phyloP scores from a whole-genome alignment of 2,797 vertebrate species.

The Falco novaeseelandiae region DNA sequence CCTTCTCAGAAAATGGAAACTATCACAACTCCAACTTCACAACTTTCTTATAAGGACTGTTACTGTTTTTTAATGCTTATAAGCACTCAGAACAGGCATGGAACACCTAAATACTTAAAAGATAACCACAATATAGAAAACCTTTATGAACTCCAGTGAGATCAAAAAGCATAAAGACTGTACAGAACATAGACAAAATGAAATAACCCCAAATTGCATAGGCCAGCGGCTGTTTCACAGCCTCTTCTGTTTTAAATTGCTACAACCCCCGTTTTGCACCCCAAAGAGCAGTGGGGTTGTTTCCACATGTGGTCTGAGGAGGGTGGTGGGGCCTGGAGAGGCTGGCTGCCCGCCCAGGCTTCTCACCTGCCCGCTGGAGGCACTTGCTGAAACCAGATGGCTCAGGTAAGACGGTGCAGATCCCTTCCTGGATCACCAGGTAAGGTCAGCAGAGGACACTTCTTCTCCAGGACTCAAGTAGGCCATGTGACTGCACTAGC shows the following conservation, averaged over 20 bases:
- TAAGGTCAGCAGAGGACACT: background rate
- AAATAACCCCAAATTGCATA: background rate
- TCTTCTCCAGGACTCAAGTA: background rate
- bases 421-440: background rate
- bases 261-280: background rate
- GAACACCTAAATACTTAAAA: slow-evolving; percentile 11
- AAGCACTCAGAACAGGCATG: background rate
- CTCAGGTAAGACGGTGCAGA: background rate
- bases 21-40: background rate
- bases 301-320: background rate
- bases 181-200: background rate
- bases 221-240: background rate
- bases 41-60: background rate
- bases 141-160: background rate
- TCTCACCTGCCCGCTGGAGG: background rate
- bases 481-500: background rate
- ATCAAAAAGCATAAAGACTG: background rate
- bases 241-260: background rate
- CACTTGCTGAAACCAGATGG: background rate
- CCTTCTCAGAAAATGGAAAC: background rate
- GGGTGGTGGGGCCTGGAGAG: background rate
- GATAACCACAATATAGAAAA: slow-evolving; percentile 16
- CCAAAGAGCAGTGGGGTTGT: background rate
- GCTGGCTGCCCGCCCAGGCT: background rate
- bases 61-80: background rate